These are phyloP conservation scores for Eilema caniola DNA, from an alignment of 2,888 invertebrate genomes.

Conservation along the genomic window DNA sequence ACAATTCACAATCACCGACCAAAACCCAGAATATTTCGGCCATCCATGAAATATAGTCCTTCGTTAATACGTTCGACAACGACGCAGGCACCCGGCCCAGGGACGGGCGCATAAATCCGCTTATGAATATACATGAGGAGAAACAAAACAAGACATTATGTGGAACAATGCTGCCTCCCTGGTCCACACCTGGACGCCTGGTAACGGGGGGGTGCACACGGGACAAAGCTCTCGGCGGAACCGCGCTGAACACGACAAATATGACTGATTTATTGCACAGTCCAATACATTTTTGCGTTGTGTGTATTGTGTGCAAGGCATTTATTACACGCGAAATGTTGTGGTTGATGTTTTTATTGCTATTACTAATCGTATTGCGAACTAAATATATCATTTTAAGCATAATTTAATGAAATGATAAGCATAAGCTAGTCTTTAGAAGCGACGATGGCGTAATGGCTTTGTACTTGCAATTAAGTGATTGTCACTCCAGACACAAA, in stretches of 20 bases:
- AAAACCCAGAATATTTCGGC: constrained; percentile 15
- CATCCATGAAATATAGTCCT: constrained; percentile 18
- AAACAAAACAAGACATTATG: constrained; percentile 61
- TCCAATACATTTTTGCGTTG: constrained; percentile 10
- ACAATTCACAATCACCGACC: constrained; percentile 1
- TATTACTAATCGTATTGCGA: neutral
- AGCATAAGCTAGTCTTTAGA: no score
- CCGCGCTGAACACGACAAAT: constrained; percentile 9
- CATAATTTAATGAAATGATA: no score
- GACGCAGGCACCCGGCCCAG: constrained; percentile 19
- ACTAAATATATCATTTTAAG: neutral
- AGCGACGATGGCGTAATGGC: neutral
- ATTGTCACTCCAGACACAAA: neutral
- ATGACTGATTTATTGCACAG: constrained; percentile 42
- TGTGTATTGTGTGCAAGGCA: neutral
- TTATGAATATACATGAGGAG: constrained; percentile 62
- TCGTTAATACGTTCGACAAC: constrained; percentile 38
- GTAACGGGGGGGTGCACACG: constrained; percentile 14
- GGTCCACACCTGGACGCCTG: constrained; percentile 26
- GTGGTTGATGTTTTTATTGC: neutral
- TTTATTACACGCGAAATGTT: neutral
- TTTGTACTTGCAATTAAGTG: neutral
- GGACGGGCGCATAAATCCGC: constrained; percentile 46
- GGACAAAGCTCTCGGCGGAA: constrained; percentile 6
- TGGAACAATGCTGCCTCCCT: constrained; percentile 43